A percentile compares a stretch with the other conserved stretches of the same genome.
Conservation (phyloP, 2,797 vertebrate genomes). For the Anabas testudineus region DNA sequence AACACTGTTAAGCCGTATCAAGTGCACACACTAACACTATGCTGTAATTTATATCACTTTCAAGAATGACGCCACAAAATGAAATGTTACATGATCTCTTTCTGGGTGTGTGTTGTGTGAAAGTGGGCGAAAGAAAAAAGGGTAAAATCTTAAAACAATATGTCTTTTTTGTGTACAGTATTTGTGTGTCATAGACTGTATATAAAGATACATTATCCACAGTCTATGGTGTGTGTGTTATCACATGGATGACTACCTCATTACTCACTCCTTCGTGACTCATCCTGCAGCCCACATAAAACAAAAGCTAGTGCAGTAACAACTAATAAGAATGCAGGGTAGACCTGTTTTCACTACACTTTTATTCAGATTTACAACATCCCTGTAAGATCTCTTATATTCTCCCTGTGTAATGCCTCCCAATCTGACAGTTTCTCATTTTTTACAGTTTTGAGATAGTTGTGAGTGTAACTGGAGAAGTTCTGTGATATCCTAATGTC, state of each 20-base stretch:
- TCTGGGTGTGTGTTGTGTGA: background rate
- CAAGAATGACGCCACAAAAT: background rate
- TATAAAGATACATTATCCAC: too few relatives aligned
- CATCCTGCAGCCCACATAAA: slow-evolving; percentile 31
- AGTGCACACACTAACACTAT: too few relatives aligned
- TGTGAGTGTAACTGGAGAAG: background rate
- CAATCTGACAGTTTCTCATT: background rate
- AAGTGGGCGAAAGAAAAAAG: background rate
- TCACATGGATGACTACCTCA: slow-evolving; percentile 44
- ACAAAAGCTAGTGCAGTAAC: slow-evolving; percentile 6
- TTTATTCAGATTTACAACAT: background rate
- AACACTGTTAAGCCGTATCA: too few relatives aligned
- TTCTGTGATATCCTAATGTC: background rate
- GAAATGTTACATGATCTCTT: background rate
- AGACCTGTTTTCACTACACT: background rate
- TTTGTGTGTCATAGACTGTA: background rate
- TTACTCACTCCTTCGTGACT: slow-evolving; percentile 56
- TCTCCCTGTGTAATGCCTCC: background rate
- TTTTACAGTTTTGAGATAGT: background rate
- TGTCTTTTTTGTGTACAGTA: background rate
- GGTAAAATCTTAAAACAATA: background rate
- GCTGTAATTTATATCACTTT: too few relatives aligned
- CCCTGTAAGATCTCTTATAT: background rate
- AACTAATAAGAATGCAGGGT: slow-evolving; percentile 6
- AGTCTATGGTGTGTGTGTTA: slow-evolving; percentile 7